phyloP scores from a whole-genome alignment of 2,888 invertebrate genomes.

The Meta bourneti region DNA sequence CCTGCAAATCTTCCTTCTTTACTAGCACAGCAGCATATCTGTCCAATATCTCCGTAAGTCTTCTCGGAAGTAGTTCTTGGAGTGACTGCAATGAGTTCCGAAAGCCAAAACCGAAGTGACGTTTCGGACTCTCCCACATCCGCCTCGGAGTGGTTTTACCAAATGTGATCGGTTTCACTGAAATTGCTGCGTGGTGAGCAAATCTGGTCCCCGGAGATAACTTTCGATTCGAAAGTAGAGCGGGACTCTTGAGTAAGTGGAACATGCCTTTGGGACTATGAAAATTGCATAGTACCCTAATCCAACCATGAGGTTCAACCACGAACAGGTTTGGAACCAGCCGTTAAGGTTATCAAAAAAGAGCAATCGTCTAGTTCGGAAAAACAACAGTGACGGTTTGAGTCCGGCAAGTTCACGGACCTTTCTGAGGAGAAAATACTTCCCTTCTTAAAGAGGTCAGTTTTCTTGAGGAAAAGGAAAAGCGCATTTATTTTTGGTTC shows the following conservation, averaged over 20 bases:
- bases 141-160: neutral
- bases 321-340: constrained; percentile 51
- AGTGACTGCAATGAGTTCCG: no score
- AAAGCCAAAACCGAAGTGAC: no score
- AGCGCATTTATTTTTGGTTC: constrained; percentile 72
- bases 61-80: no score
- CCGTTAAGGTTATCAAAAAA: constrained; percentile 18
- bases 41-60: no score
- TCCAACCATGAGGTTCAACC: constrained; percentile 26
- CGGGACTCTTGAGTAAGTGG: constrained; percentile 48
- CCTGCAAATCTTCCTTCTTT: no score
- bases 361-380: constrained; percentile 11
- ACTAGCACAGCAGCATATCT: no score
- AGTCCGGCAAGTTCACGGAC: constrained; percentile 74
- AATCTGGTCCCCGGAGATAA: constrained; percentile 18
- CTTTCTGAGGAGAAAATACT: constrained; percentile 57
- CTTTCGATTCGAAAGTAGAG: constrained; percentile 60
- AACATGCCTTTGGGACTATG: constrained; percentile 56
- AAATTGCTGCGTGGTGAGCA: neutral
- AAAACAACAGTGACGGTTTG: constrained; percentile 53
- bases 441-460: constrained; percentile 65
- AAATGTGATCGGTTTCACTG: neutral
- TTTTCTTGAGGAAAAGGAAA: constrained; percentile 73
- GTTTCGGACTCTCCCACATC: neutral
- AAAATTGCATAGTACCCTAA: constrained; percentile 20